Percentiles rank a stretch among this genome's conserved stretches.
These are phyloP conservation scores for Rhabdophis nuchalis DNA, from an alignment of 2,797 vertebrate genomes.

Conservation along the genomic window DNA sequence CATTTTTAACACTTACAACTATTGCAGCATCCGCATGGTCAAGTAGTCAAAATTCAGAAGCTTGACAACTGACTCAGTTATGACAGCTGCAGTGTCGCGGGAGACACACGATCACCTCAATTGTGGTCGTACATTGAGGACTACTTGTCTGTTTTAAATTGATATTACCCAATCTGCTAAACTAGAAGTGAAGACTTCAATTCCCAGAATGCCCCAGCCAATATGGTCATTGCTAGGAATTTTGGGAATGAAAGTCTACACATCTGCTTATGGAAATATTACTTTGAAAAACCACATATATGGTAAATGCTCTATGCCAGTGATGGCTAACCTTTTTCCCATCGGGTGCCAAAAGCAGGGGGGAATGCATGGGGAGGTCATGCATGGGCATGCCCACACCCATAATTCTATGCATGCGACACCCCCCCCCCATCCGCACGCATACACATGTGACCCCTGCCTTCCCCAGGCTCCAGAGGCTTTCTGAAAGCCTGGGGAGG, in stretches of 20 bases:
- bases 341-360: no score
- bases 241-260: neutral
- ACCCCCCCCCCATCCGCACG: no score
- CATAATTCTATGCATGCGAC: no score
- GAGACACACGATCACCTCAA: neutral
- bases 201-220: neutral
- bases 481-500: no score
- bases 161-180: neutral
- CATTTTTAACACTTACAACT: neutral
- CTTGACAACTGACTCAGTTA: neutral
- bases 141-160: neutral
- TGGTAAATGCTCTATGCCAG: neutral
- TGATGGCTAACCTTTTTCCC: no score
- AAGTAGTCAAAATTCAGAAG: neutral
- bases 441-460: no score
- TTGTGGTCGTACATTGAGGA: neutral
- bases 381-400: no score
- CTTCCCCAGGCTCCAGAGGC: no score
- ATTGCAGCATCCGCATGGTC: neutral
- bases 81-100: neutral
- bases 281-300: neutral
- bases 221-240: neutral
- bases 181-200: neutral
- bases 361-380: no score
- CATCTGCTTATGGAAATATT: neutral